Conservation (phyloP, 2,113 vertebrate genomes). For the Rhinogobius similis region DNA sequence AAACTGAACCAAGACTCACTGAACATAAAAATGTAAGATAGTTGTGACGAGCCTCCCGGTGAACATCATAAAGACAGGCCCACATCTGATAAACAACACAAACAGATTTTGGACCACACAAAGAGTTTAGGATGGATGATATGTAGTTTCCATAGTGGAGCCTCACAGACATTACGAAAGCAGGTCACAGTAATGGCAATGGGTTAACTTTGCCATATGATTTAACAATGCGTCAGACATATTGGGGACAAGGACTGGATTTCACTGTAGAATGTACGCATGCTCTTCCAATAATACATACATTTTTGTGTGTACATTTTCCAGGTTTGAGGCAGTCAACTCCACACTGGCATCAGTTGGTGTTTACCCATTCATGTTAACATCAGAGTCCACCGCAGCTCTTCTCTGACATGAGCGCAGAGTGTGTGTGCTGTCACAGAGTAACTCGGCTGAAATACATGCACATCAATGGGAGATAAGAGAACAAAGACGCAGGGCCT, state of each 20-base stretch:
- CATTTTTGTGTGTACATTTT: not conserved
- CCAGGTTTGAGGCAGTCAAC: not conserved
- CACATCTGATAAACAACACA: not conserved
- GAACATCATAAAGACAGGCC: not conserved
- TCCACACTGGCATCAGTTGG: not conserved
- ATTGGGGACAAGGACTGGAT: not conserved
- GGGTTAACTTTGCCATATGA: no score
- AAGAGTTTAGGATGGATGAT: not conserved
- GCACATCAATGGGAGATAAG: not conserved
- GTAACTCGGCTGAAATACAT: not conserved
- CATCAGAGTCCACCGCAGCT: constrained; percentile 4
- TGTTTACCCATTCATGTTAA: constrained; percentile 15
- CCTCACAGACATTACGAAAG: no score
- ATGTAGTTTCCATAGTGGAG: no score
- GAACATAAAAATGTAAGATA: not conserved
- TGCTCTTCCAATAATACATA: not conserved
- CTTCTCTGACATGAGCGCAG: not conserved
- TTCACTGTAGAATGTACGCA: not conserved
- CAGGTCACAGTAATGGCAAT: no score
- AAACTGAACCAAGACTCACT: not conserved
- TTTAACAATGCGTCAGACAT: no score
- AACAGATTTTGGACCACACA: not conserved
- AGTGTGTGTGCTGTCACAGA: not conserved
- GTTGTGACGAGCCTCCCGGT: not conserved
- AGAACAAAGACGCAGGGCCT: constrained; percentile 8